Conservation (phyloP, 2,888 invertebrate genomes). For the Dascillus cervinus region DNA sequence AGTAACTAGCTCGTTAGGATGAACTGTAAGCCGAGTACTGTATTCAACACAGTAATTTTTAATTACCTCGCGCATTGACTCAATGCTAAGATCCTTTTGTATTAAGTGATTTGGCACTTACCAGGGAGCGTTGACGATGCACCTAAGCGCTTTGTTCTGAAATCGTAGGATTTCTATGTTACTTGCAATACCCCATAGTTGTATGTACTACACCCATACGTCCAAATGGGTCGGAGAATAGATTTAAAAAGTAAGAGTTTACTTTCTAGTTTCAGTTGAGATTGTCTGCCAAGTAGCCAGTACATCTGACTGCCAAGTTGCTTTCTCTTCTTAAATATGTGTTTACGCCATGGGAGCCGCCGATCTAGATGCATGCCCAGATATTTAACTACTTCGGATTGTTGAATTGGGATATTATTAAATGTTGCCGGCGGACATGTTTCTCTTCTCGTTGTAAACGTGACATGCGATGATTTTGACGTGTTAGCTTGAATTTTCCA, state of each 20-base stretch:
- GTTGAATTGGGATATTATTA: background rate
- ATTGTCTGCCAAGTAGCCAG: conserved; percentile 1
- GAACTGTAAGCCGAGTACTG: conserved; percentile 1
- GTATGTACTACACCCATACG: conserved; percentile 1
- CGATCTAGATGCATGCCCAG: conserved; percentile 1
- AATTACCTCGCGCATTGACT: conserved; percentile 8
- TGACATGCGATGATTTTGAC: too few species aligned
- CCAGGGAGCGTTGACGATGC: conserved; percentile 1
- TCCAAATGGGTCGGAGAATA: background rate
- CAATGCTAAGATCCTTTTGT: conserved; percentile 1
- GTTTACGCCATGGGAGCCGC: background rate
- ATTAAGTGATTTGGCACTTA: conserved; percentile 4
- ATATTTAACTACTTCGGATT: background rate
- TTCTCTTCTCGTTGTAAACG: too few species aligned
- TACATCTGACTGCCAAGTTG: conserved; percentile 1
- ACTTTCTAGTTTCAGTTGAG: conserved; percentile 1
- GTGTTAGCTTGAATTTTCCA: too few species aligned
- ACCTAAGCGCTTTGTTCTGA: conserved; percentile 2
- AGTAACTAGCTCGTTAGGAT: too few species aligned
- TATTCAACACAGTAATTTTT: conserved; percentile 7
- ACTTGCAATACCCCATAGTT: conserved; percentile 2
- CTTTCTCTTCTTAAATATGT: conserved; percentile 2
- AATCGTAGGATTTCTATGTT: conserved; percentile 3
- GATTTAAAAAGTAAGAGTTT: background rate
- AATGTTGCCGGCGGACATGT: too few species aligned